phyloP scores from a whole-genome alignment of 2,888 invertebrate species.

The Desoria tigrina region DNA sequence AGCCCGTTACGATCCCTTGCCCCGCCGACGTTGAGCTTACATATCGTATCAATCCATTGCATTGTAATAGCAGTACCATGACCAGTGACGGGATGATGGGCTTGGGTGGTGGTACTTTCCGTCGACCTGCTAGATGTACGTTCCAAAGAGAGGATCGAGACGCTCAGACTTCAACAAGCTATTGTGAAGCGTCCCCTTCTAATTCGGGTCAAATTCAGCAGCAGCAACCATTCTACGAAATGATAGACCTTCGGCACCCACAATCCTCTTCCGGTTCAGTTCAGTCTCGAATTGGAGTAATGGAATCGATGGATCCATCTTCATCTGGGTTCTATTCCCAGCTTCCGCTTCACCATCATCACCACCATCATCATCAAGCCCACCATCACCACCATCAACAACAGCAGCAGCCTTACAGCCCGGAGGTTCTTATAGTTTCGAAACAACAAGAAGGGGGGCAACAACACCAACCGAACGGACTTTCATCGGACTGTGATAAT shows the following conservation, averaged over 20 bases:
- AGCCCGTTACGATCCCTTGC: conserved; percentile 17
- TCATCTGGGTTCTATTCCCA: conserved; percentile 4
- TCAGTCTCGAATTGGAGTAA: conserved; percentile 11
- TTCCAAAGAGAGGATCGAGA: conserved; percentile 19
- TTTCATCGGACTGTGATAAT: too few species aligned
- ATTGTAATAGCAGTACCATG: conserved; percentile 11
- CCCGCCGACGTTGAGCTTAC: conserved; percentile 17
- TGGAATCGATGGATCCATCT: conserved; percentile 14
- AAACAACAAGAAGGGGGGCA: not conserved
- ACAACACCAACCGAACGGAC: too few species aligned
- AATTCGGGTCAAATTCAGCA: not conserved
- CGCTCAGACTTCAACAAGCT: conserved; percentile 18
- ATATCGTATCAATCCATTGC: conserved; percentile 19
- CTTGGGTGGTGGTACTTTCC: not conserved
- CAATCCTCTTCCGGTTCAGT: conserved; percentile 3
- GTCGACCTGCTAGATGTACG: not conserved
- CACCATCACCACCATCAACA: not conserved
- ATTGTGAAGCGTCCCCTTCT: not conserved
- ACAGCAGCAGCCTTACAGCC: not conserved
- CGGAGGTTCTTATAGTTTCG: conserved; percentile 3
- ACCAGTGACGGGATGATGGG: not conserved
- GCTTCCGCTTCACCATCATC: conserved; percentile 11
- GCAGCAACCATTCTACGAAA: conserved; percentile 17
- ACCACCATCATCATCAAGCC: conserved; percentile 1
- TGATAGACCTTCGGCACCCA: conserved; percentile 21